These are phyloP conservation scores for Limosa lapponica DNA, from an alignment of 2,797 vertebrate species.

Conservation along the genomic window DNA sequence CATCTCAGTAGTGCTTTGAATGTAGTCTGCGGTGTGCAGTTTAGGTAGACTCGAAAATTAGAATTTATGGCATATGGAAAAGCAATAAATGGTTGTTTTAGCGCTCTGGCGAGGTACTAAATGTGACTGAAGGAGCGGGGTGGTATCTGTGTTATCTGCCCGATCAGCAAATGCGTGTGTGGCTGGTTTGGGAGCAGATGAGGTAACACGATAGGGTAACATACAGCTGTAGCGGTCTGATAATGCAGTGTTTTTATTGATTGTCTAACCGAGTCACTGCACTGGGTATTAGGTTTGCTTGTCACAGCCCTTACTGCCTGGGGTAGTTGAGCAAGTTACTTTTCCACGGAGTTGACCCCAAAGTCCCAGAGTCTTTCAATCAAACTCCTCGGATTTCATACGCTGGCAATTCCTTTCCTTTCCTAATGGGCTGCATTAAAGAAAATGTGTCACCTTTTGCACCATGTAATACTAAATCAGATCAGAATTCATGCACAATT, in stretches of 20 bases:
- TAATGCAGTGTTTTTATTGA: conserved; percentile 80
- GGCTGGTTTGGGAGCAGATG: conserved; percentile 59
- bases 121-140: neutral
- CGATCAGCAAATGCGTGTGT: conserved; percentile 54
- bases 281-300: conserved; percentile 69
- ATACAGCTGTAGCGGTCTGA: conserved; percentile 78
- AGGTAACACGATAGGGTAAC: conserved; percentile 65
- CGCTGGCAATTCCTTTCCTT: conserved; percentile 60
- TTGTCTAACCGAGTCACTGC: conserved; percentile 73
- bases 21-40: rapidly evolving
- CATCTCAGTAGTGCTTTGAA: neutral
- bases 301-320: conserved; percentile 70
- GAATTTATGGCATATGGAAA: neutral
- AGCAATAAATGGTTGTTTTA: neutral
- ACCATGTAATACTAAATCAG: conserved; percentile 81
- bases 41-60: conserved; percentile 1
- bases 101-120: neutral
- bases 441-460: conserved; percentile 81
- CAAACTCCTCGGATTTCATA: conserved; percentile 78
- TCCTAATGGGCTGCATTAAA: conserved; percentile 76
- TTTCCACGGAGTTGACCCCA: conserved; percentile 74
- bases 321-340: conserved; percentile 74
- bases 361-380: conserved; percentile 74
- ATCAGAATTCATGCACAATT: conserved; percentile 83
- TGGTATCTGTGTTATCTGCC: conserved; percentile 45